phyloP scores from a whole-genome alignment of 2,797 vertebrate species.

The Cynodonichthys magdalenae region DNA sequence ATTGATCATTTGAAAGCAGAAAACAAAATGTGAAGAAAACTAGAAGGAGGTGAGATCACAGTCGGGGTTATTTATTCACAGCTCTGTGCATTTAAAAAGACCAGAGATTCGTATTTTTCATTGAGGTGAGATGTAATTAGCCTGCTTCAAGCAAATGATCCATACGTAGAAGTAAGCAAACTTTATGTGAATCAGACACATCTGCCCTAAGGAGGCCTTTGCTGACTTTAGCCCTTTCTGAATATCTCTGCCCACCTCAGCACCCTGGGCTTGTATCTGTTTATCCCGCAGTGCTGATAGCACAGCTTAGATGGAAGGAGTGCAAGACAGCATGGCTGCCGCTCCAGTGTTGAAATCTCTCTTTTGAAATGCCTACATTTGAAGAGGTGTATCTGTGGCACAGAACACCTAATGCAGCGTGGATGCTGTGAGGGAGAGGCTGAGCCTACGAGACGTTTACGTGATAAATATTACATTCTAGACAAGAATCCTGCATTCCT shows the following conservation, averaged over 20 bases:
- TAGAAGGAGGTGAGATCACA: constrained; percentile 34
- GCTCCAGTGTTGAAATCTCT: constrained; percentile 52
- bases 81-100: constrained; percentile 16
- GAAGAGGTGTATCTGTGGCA: constrained; percentile 56
- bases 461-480: constrained; percentile 78
- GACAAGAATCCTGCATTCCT: constrained; percentile 68
- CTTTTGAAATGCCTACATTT: constrained; percentile 61
- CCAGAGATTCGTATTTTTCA: constrained; percentile 36
- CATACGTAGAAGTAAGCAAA: constrained; percentile 62
- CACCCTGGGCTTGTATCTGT: constrained; percentile 62
- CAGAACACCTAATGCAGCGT: constrained; percentile 55
- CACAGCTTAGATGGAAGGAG: constrained; percentile 23
- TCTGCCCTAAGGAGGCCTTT: constrained; percentile 50
- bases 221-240: constrained; percentile 51
- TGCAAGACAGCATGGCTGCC: constrained; percentile 40
- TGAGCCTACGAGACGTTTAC: constrained; percentile 70
- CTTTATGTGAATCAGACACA: constrained; percentile 55
- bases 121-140: constrained; percentile 65
- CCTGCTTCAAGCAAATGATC: constrained; percentile 54
- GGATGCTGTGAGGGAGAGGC: constrained; percentile 56
- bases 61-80: constrained; percentile 32
- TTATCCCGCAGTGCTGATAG: constrained; percentile 57
- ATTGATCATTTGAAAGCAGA: constrained; percentile 54
- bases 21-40: constrained; percentile 51
- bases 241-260: constrained; percentile 63